Evolutionary conservation across 2,797 vertebrate genomes (phyloP), one percentile per base, ranked within the genome.

Genomic region (Channallabes apus): DNA sequence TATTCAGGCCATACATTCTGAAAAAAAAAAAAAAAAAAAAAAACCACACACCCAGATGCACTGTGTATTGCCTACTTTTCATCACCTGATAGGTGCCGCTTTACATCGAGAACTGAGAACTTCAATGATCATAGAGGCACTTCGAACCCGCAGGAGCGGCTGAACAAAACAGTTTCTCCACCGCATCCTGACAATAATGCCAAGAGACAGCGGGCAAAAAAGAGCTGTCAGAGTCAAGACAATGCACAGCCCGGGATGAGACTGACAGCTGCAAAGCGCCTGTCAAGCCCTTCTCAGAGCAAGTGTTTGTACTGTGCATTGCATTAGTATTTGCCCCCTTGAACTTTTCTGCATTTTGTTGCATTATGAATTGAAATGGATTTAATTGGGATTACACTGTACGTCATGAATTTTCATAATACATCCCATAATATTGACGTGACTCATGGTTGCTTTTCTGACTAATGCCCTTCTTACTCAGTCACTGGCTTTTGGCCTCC

Each of bases 181-280:
- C 77, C 29, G 18, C 83, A 35, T 76, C 84, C 84, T 80, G 82
- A 87, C 82, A 84, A 87, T 86, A 84, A 85, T 61, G 54, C 79
- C 58, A 77, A 82, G 82, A 83, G 82, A 83, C 69, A 77, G 78
- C 79, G 54, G 79, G 68, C 82, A 85, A 80, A 82, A 54, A 80
- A 86, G 83, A 89, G 69, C 88, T 87, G 88, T 89, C 86, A 89
- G 84, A 86, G 9, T 46, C 69, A 51, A 84, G 75, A 73, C 80
- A 86, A 69, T 56, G 56, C 76, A 67, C 76, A 83, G 67, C 75
- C 17, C 11, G n/a, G 29, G 59, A 80, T 41, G 64, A 78, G 54
- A 86, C 85, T 86, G 73, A 87, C 76, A 84, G 73, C 84, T 86
- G 83, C 79, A 86, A 84, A 89, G 84, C 78, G 82, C 75, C 46